Percentiles rank a stretch among this genome's conserved stretches.
These are phyloP conservation scores for Petrosia ficiformis DNA, from an alignment of 37 sponge, comb jelly and placozoan species.

Conservation along the genomic window DNA sequence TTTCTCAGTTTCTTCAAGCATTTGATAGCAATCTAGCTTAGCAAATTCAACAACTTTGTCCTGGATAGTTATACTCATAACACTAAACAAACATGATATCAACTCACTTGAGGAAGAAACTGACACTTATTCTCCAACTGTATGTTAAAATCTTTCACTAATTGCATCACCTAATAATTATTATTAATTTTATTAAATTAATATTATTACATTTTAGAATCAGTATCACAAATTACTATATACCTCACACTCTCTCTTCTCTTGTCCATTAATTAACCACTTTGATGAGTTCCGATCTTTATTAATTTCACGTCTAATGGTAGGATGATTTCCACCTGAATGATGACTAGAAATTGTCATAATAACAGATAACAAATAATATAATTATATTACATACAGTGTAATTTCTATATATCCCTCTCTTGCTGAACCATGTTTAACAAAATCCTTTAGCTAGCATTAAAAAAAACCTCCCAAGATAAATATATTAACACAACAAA, in stretches of 20 bases:
- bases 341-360: not conserved
- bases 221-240: not conserved
- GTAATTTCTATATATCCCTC: slow-evolving; percentile 81
- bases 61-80: slow-evolving; percentile 14
- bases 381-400: slow-evolving; percentile 44
- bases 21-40: slow-evolving; percentile 71
- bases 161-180: slow-evolving; percentile 49
- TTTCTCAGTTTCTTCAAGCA: slow-evolving; percentile 88
- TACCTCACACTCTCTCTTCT: slow-evolving; percentile 35
- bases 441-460: slow-evolving; percentile 83
- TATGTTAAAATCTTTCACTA: slow-evolving; percentile 69
- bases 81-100: not conserved
- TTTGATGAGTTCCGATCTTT: slow-evolving; percentile 71
- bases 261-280: slow-evolving; percentile 80
- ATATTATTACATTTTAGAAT: no score
- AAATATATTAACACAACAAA: not conserved
- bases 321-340: slow-evolving; percentile 19
- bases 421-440: slow-evolving; percentile 75
- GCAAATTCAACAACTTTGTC: slow-evolving; percentile 99
- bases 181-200: no score
- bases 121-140: slow-evolving; percentile 95
- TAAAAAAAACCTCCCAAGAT: not conserved
- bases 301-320: slow-evolving; percentile 56
- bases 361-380: not conserved
- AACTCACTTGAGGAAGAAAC: slow-evolving; percentile 94